Evolutionary conservation across 2,113 vertebrate genomes (phyloP).

Genomic region (Cryptotis parvus): DNA sequence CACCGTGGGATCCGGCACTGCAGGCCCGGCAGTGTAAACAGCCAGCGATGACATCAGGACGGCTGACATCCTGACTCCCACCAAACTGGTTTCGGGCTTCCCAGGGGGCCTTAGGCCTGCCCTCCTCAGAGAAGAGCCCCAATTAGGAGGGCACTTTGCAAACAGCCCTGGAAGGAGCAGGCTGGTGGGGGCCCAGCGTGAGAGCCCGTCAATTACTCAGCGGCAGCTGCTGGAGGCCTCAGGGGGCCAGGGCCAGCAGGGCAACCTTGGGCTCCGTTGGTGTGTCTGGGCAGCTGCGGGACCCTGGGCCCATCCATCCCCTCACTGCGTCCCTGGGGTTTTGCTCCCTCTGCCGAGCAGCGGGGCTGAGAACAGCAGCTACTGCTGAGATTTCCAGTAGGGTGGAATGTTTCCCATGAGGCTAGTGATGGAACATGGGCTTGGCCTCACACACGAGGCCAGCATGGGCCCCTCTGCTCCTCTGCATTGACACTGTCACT

Average conservation of each 20-base stretch:
- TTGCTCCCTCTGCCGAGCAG: conserved; percentile 14
- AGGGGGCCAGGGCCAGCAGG: not conserved
- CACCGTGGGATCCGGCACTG: not conserved
- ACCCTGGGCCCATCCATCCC: not conserved
- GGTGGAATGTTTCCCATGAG: not conserved
- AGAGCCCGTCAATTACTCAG: not conserved
- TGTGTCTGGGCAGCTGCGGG: not conserved
- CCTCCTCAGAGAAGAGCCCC: not conserved
- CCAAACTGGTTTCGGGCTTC: not conserved
- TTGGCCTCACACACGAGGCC: not conserved
- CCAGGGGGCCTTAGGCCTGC: not conserved
- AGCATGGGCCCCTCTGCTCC: not conserved
- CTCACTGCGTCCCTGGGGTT: not conserved
- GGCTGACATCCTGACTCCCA: not conserved
- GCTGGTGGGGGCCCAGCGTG: not conserved
- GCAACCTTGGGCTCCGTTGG: not conserved
- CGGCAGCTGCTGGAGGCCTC: not conserved
- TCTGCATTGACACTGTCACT: too few relatives aligned
- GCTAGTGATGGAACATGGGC: not conserved
- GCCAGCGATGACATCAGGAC: not conserved
- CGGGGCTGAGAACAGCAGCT: not conserved
- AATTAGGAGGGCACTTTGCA: not conserved
- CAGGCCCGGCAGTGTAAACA: not conserved
- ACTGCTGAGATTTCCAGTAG: not conserved
- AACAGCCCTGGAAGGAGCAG: not conserved